Evolutionary conservation across 64 coral and sea anemone species (phyloP), one percentile per base, ranked within the genome.

Genomic region (Astreopora myriophthalma): DNA sequence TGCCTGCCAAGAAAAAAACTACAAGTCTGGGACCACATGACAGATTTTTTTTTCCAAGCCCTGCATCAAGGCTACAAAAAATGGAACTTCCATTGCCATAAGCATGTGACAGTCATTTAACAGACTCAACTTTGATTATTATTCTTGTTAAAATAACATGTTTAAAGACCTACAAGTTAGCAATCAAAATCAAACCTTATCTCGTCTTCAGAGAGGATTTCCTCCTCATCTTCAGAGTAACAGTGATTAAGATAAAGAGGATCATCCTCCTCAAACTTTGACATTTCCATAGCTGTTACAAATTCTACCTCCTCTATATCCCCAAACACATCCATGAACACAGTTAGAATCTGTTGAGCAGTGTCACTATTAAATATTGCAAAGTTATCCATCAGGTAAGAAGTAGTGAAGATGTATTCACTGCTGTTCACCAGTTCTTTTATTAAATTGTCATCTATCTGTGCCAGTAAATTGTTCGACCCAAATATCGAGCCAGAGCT

Each of bases 371-470:
- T 35, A 89, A 89, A 89, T 76, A 89, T 89, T 30, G 73, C 73
- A 89, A 76, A 89, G 71, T 89, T 89, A 60, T 79, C 51, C 71
- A 64, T 89, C 74, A 89, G 87, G 71, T 76, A 89, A 60, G 74
- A 48, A 61, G 69, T 63, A 62, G 48, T 34, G 58, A 76, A 89
- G 75, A 89, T 51, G 60, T 76, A 60, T 42, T 34, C 46, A 88
- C 67, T 39, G 71, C 36, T 52, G 22, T 88, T 74, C 48, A 3
- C 48, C 34, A 89, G 20, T 72, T 89, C 70, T 60, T 89, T 75
- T 30, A 89, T 89, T 51, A 77, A 89, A 65, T 51, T 30, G 51
- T 89, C 72, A 71, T 71, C 67, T 89, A 57, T 89, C 17, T 62
- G 9, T 37, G 74, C 58, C 74, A 76, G 20, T 49, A 89, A 73